phyloP scores from a whole-genome alignment of 2,888 invertebrate species.

The Apamea monoglypha region DNA sequence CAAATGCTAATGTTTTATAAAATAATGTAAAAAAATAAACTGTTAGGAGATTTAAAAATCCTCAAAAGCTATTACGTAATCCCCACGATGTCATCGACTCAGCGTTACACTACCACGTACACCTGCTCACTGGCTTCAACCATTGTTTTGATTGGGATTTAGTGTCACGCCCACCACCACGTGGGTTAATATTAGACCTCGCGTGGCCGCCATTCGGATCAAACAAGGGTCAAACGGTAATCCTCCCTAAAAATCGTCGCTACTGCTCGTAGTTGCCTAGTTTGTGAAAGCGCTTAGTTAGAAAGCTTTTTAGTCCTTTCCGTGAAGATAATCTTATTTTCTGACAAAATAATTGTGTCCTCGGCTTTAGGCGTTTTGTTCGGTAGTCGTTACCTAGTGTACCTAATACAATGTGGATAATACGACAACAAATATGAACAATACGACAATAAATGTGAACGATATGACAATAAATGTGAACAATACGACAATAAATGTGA shows the following conservation, averaged over 20 bases:
- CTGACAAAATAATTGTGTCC: background rate
- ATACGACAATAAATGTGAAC: no score
- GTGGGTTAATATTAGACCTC: conserved; percentile 36
- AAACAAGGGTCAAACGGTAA: conserved; percentile 9
- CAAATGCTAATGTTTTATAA: background rate
- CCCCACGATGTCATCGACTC: background rate
- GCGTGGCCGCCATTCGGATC: conserved; percentile 18
- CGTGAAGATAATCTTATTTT: background rate
- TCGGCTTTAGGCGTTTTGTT: background rate
- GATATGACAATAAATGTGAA: no score
- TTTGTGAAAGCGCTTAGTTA: background rate
- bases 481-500: no score
- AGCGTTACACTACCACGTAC: background rate
- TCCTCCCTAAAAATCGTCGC: conserved; percentile 9
- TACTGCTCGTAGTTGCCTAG: background rate
- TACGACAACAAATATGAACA: no score
- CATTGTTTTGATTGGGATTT: conserved; percentile 53
- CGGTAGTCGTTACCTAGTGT: background rate
- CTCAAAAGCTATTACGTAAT: background rate
- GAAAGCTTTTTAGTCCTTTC: background rate
- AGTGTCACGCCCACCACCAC: conserved; percentile 35
- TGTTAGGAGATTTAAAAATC: background rate
- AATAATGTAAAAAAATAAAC: background rate
- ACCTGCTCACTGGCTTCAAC: conserved; percentile 15
- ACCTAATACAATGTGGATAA: background rate